phyloP scores from a whole-genome alignment of 2,113 vertebrate genomes.

The Bagarius yarrelli region DNA sequence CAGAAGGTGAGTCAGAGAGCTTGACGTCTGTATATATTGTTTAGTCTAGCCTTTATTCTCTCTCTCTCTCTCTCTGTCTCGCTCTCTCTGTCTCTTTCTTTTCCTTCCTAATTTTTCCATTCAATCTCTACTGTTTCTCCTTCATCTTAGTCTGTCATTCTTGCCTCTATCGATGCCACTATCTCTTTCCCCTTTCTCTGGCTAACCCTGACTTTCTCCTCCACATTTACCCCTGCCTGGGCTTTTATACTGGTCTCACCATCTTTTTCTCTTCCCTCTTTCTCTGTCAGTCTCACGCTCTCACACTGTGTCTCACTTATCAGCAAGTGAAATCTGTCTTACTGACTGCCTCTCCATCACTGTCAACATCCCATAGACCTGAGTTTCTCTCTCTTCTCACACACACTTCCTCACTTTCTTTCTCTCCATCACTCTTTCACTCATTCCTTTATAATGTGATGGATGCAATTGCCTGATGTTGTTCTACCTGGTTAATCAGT shows the following conservation, averaged over 20 bases:
- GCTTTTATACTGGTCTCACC: slow-evolving; percentile 4
- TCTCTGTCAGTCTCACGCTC: slow-evolving; percentile 18
- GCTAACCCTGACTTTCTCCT: slow-evolving; percentile 28
- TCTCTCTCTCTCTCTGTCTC: slow-evolving; percentile 26
- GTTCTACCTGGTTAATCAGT: slow-evolving; percentile 24
- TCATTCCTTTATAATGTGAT: neutral
- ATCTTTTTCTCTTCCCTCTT: slow-evolving; percentile 1
- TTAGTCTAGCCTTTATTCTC: neutral
- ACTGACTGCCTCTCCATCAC: slow-evolving; percentile 20
- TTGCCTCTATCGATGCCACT: slow-evolving; percentile 15
- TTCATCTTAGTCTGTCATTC: slow-evolving; percentile 5
- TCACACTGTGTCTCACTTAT: slow-evolving; percentile 25
- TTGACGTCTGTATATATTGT: slow-evolving; percentile 19
- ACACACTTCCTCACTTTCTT: neutral
- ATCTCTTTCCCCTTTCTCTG: slow-evolving; percentile 23
- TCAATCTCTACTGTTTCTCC: neutral
- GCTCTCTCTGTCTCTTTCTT: slow-evolving; percentile 21
- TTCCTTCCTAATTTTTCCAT: neutral
- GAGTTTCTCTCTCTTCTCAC: neutral
- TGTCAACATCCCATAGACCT: slow-evolving; percentile 4
- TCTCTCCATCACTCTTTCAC: neutral
- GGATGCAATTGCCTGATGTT: slow-evolving; percentile 1
- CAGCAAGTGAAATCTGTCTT: slow-evolving; percentile 22
- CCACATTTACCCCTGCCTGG: neutral
- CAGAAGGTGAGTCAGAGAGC: slow-evolving; percentile 2